Percentiles rank a stretch among this genome's conserved stretches.
These are phyloP conservation scores for Dermochelys coriacea DNA, from an alignment of 2,797 vertebrate genomes.

Conservation along the genomic window DNA sequence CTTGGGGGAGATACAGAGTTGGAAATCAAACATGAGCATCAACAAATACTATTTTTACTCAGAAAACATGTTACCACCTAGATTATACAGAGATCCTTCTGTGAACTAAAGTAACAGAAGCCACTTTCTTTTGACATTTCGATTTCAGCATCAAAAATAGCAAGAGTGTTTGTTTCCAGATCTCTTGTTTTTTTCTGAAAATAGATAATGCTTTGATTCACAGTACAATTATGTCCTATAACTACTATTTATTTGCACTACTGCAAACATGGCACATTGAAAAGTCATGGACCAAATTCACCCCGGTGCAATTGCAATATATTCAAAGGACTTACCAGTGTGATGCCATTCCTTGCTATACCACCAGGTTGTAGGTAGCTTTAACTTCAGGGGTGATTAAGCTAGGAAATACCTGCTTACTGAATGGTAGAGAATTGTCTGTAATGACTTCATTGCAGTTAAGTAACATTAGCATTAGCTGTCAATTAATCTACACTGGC, in stretches of 20 bases:
- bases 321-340: neutral
- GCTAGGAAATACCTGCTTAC: neutral
- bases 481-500: neutral
- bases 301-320: neutral
- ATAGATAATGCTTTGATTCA: neutral
- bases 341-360: neutral
- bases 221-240: neutral
- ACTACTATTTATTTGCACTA: neutral
- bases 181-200: neutral
- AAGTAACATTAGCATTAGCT: neutral
- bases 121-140: neutral
- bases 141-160: neutral
- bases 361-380: neutral
- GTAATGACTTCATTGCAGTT: neutral
- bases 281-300: neutral
- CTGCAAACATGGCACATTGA: neutral
- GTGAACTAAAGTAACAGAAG: neutral
- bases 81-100: neutral
- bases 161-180: neutral
- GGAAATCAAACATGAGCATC: neutral
- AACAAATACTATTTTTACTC: neutral
- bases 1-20: neutral
- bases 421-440: neutral
- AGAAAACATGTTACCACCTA: neutral
- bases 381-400: neutral